Conservation (phyloP, 2,888 invertebrate species). For the Heteromyza rotundicornis region DNA sequence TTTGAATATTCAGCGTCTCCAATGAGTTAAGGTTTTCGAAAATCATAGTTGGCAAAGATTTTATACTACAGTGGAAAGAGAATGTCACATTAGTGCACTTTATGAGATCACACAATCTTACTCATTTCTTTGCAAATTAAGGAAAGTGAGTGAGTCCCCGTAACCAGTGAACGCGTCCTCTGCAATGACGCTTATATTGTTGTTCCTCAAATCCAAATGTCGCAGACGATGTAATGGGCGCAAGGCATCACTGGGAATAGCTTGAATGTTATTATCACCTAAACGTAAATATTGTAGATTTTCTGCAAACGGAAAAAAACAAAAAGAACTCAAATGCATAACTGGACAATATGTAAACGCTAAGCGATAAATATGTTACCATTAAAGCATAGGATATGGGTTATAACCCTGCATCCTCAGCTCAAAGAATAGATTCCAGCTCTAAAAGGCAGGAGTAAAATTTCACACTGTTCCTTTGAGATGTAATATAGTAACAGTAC, state of each 20-base stretch:
- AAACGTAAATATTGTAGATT: conserved; percentile 87
- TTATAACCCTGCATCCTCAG: too few species aligned
- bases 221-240: conserved; percentile 84
- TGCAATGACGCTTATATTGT: conserved; percentile 81
- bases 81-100: conserved; percentile 8
- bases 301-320: conserved; percentile 66
- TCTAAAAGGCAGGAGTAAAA: too few species aligned
- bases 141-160: conserved; percentile 90
- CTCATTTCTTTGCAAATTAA: conserved; percentile 91
- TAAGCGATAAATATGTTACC: not conserved
- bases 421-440: too few species aligned
- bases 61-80: conserved; percentile 69
- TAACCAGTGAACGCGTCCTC: conserved; percentile 89
- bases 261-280: conserved; percentile 86
- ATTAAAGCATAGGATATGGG: not conserved
- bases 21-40: conserved; percentile 89
- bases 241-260: conserved; percentile 84
- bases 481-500: too few species aligned
- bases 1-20: conserved; percentile 86
- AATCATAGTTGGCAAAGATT: conserved; percentile 79
- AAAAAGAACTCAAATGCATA: not conserved
- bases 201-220: conserved; percentile 85
- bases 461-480: too few species aligned
- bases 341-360: not conserved
- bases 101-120: conserved; percentile 64